Percentiles rank a stretch among this genome's conserved stretches.
These are phyloP conservation scores for Hirtodrosophila cameraria DNA, from an alignment of 2,888 invertebrate genomes.

Conservation along the genomic window DNA sequence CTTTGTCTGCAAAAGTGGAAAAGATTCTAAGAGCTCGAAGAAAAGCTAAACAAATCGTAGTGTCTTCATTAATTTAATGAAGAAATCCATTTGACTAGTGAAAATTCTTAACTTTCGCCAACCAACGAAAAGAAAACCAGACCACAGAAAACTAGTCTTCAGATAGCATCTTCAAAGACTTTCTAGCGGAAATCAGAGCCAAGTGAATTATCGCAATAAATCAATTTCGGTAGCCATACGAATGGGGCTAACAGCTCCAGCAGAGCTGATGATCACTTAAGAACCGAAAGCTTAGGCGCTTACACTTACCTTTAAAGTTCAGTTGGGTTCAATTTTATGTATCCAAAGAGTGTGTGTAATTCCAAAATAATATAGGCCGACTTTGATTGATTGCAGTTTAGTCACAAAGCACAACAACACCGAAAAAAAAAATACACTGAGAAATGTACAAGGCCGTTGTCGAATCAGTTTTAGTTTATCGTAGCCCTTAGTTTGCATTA, in stretches of 20 bases:
- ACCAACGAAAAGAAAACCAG: slow-evolving; percentile 44
- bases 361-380: slow-evolving; percentile 45
- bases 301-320: slow-evolving; percentile 59
- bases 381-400: slow-evolving; percentile 50
- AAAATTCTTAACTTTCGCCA: slow-evolving; percentile 73
- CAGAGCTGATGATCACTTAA: slow-evolving; percentile 15
- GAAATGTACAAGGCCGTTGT: slow-evolving; percentile 62
- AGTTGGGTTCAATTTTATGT: slow-evolving; percentile 24
- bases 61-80: slow-evolving; percentile 16
- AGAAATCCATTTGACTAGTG: slow-evolving; percentile 38
- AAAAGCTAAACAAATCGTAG: slow-evolving; percentile 1
- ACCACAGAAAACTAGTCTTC: slow-evolving; percentile 29
- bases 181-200: slow-evolving; percentile 50
- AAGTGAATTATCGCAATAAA: slow-evolving; percentile 51
- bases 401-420: slow-evolving; percentile 1
- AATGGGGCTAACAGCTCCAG: slow-evolving; percentile 35
- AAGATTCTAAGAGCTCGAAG: background rate
- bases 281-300: slow-evolving; percentile 23
- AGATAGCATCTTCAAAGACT: slow-evolving; percentile 33
- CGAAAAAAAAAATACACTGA: slow-evolving; percentile 17
- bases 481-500: slow-evolving; percentile 35
- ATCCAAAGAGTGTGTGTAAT: slow-evolving; percentile 62
- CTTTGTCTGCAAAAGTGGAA: slow-evolving; percentile 16
- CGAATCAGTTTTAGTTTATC: slow-evolving; percentile 18
- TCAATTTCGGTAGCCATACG: slow-evolving; percentile 42